Evolutionary conservation across 2,797 vertebrate species (phyloP).

Genomic region (Chaetophractus vellerosus): DNA sequence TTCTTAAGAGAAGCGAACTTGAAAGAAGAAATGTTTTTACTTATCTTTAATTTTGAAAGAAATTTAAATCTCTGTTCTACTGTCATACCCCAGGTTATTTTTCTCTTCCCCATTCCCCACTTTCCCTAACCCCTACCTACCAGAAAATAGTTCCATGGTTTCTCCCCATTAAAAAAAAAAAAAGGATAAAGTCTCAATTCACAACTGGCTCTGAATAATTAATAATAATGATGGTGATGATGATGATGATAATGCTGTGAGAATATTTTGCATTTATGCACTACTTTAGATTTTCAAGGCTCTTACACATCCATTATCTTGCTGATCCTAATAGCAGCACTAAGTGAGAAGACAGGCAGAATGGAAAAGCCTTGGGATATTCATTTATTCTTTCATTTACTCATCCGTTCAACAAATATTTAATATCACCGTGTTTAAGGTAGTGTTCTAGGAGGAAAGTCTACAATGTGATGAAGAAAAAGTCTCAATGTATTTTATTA

Average conservation of each 20-base stretch:
- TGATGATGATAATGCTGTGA: neutral
- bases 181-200: constrained; percentile 41
- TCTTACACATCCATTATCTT: neutral
- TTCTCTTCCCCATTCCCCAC: neutral
- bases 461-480: neutral
- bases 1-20: constrained; percentile 28
- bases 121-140: neutral
- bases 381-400: neutral
- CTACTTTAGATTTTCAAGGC: neutral
- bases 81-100: neutral
- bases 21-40: neutral
- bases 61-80: neutral
- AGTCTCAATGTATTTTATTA: neutral
- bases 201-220: constrained; percentile 55
- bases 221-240: neutral
- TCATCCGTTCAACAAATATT: constrained; percentile 6
- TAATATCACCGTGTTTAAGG: neutral
- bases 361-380: neutral
- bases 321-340: neutral
- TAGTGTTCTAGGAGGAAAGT: neutral
- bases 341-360: constrained; percentile 1
- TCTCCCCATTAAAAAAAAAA: neutral
- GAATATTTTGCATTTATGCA: constrained; percentile 29
- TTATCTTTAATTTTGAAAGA: neutral
- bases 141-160: neutral